These are phyloP conservation scores for Hypercompe scribonia DNA, from an alignment of 2,888 invertebrate genomes.

Conservation along the genomic window DNA sequence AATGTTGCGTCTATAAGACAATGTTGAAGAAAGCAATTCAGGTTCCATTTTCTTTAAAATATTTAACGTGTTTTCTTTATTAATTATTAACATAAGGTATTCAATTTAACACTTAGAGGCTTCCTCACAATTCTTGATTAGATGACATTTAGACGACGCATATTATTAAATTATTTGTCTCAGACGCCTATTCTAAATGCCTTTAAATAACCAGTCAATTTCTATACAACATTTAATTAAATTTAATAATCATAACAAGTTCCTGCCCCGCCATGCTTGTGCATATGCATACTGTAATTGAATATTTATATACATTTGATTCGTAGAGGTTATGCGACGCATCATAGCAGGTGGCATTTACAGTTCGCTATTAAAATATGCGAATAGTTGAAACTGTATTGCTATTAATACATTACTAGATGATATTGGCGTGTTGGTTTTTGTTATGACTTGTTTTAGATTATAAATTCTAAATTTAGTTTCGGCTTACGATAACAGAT, in stretches of 20 bases:
- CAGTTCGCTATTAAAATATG: conserved; percentile 30
- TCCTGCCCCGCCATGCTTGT: conserved; percentile 26
- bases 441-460: conserved; percentile 8
- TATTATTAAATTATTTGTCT: conserved; percentile 25
- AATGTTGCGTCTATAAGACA: background rate
- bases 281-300: conserved; percentile 43
- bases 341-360: conserved; percentile 27
- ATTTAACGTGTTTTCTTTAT: background rate
- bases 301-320: conserved; percentile 44
- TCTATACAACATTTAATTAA: conserved; percentile 44
- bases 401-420: conserved; percentile 32
- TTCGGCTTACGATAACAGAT: conserved; percentile 3
- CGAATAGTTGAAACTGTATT: conserved; percentile 35
- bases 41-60: background rate
- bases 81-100: background rate
- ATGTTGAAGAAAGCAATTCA: background rate
- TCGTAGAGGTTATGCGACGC: conserved; percentile 30
- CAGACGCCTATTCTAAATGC: conserved; percentile 26
- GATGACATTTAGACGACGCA: conserved; percentile 6
- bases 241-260: conserved; percentile 44
- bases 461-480: background rate
- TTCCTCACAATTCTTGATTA: background rate
- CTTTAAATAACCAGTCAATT: conserved; percentile 34
- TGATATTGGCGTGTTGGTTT: conserved; percentile 26
- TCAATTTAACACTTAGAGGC: background rate